Conservation (phyloP, 1,140 invertebrate genomes). For the Calliphora vicina region DNA sequence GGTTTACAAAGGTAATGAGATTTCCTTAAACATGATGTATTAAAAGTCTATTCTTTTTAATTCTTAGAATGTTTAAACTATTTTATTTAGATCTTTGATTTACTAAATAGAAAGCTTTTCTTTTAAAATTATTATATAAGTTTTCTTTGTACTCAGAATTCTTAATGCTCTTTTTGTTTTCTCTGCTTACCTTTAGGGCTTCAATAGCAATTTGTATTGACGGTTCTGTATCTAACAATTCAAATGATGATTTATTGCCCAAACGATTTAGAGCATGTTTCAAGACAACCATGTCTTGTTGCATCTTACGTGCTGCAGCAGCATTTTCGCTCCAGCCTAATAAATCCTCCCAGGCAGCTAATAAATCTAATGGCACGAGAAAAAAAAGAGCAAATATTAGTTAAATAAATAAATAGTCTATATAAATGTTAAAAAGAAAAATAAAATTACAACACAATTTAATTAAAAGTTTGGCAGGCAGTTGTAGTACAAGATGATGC, state of each 20-base stretch:
- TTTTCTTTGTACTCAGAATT: too few species aligned
- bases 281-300: conserved; percentile 59
- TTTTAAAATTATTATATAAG: too few species aligned
- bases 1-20: too few species aligned
- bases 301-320: conserved; percentile 55
- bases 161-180: neutral
- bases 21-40: too few species aligned
- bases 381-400: conserved; percentile 1
- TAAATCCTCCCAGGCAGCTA: conserved; percentile 60
- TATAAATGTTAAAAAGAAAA: neutral
- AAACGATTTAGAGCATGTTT: conserved; percentile 53
- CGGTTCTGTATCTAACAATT: conserved; percentile 59
- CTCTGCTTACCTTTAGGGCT: conserved; percentile 53
- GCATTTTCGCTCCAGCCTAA: conserved; percentile 63
- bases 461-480: neutral
- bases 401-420: neutral
- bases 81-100: too few species aligned
- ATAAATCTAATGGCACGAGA: conserved; percentile 50
- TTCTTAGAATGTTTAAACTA: too few species aligned
- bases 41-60: too few species aligned
- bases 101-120: too few species aligned
- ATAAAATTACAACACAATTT: conserved; percentile 12
- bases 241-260: conserved; percentile 50
- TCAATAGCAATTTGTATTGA: conserved; percentile 60
- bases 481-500: too few species aligned